These are phyloP conservation scores for Callaeas wilsoni DNA, from an alignment of 2,113 vertebrate genomes.

Conservation along the genomic window DNA sequence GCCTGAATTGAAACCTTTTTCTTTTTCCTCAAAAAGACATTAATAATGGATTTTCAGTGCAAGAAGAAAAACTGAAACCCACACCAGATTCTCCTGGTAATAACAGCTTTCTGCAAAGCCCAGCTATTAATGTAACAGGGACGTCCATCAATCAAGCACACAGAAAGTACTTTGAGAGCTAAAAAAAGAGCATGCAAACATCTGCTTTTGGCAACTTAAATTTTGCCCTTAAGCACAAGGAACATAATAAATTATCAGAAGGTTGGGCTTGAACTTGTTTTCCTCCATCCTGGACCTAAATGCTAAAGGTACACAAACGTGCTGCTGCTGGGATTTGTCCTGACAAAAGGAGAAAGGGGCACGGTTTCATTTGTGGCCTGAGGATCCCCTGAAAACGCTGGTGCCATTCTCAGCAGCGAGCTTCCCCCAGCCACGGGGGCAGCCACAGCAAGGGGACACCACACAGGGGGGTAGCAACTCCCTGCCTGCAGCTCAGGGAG, in stretches of 20 bases:
- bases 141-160: constrained; percentile 65
- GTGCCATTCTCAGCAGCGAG: neutral
- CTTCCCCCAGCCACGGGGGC: accelerated
- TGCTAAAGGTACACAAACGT: neutral
- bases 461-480: accelerated
- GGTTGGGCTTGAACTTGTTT: constrained; percentile 41
- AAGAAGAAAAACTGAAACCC: constrained; percentile 67
- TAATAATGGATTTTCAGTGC: constrained; percentile 60
- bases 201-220: constrained; percentile 64
- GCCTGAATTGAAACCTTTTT: constrained; percentile 19
- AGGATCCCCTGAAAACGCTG: too few species aligned
- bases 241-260: constrained; percentile 58
- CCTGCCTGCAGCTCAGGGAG: neutral
- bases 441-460: neutral
- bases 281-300: constrained; percentile 36
- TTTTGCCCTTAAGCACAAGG: constrained; percentile 47
- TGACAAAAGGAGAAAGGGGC: neutral
- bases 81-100: constrained; percentile 65
- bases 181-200: constrained; percentile 65
- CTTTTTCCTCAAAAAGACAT: neutral
- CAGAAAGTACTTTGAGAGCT: constrained; percentile 41
- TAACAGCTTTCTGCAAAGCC: constrained; percentile 67
- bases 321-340: neutral
- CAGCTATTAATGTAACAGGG: constrained; percentile 65
- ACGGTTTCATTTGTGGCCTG: neutral